A percentile compares a stretch with the other conserved stretches of the same genome.
phyloP scores from a whole-genome alignment of 2,797 vertebrate genomes.

The Capromys pilorides region DNA sequence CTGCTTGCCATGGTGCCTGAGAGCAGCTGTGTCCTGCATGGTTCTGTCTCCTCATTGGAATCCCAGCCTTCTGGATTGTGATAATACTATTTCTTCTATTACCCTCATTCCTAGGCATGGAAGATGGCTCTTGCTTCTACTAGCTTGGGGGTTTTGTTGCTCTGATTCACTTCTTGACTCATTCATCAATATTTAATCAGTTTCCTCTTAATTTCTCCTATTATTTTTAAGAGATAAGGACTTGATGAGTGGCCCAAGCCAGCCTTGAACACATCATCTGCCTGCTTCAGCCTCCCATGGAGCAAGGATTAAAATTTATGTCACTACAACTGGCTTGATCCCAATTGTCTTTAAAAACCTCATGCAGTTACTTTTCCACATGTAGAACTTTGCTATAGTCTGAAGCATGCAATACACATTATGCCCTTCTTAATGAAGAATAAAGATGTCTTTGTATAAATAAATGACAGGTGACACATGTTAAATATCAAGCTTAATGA shows the following conservation, averaged over 20 bases:
- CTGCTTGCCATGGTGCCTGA: neutral
- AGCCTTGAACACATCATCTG: neutral
- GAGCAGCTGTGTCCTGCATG: neutral
- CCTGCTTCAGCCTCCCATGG: neutral
- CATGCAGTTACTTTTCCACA: neutral
- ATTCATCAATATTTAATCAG: neutral
- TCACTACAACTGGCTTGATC: neutral
- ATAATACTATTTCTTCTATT: neutral
- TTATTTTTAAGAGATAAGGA: neutral
- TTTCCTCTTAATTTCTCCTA: constrained; percentile 7
- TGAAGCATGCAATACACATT: neutral
- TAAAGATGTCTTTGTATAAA: neutral
- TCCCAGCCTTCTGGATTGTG: neutral
- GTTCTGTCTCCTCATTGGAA: neutral
- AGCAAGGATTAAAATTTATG: neutral
- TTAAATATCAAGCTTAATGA: neutral
- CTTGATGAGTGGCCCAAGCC: neutral
- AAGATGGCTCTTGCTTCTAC: neutral
- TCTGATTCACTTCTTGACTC: neutral
- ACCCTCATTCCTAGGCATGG: fast-evolving
- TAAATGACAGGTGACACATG: neutral
- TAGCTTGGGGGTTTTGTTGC: neutral
- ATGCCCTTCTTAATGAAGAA: neutral
- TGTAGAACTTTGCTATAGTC: neutral
- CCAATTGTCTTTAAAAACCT: neutral